phyloP scores from a whole-genome alignment of 1,140 invertebrate genomes.

The Oscheius sp. region DNA sequence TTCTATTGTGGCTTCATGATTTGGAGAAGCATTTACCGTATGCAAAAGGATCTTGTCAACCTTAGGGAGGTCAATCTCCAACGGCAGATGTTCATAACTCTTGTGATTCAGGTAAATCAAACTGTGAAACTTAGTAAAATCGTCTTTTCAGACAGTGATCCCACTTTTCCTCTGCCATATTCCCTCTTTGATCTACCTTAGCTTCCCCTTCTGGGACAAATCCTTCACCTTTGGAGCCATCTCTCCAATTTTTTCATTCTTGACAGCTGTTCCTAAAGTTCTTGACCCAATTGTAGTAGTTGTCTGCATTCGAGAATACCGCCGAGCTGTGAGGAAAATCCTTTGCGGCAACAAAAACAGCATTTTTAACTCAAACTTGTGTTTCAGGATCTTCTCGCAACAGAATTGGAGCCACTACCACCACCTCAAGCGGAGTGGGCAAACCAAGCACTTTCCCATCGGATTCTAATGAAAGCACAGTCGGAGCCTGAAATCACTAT shows the following conservation, averaged over 20 bases:
- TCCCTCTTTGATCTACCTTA: background rate
- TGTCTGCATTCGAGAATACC: background rate
- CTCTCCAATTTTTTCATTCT: background rate
- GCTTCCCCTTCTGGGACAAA: background rate
- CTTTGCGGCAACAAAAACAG: too few species aligned
- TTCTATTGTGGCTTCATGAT: background rate
- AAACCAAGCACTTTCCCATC: too few species aligned
- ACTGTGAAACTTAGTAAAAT: background rate
- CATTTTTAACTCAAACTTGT: too few species aligned
- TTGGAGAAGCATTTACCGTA: background rate
- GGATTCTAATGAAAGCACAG: too few species aligned
- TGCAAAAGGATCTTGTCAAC: background rate
- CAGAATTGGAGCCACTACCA: too few species aligned
- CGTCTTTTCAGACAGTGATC: background rate
- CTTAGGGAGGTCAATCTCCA: background rate
- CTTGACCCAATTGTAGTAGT: background rate
- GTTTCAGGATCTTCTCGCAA: too few species aligned
- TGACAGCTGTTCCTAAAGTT: conserved; percentile 1
- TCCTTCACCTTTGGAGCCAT: background rate
- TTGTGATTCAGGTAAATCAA: background rate
- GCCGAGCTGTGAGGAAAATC: background rate
- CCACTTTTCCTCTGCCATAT: background rate
- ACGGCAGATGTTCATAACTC: background rate
- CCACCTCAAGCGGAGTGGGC: too few species aligned
- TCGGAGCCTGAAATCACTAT: too few species aligned